Base-by-base conservation (phyloP, 2,888 invertebrate genomes). In the Cheilosia scutellata region DNA sequence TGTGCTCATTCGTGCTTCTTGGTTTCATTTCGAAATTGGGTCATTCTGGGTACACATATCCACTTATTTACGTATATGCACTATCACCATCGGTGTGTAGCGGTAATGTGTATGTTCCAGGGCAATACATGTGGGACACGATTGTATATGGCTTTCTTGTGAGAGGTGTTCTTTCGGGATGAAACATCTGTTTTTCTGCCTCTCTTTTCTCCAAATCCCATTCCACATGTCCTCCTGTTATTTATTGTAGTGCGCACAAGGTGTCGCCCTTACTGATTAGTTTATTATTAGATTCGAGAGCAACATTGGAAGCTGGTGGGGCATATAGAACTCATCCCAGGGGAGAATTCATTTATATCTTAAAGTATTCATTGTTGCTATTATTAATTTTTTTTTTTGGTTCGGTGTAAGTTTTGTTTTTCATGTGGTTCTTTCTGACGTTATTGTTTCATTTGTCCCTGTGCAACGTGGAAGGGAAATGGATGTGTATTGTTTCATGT, bases 211-310 rank as follows among this genome's bases (percentile, higher is more conserved):
- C 70, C 51, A 37, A 63, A 70, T 72, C 44, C 20, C 53, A 55
- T 62, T 55, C 55, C 40, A 5, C 53, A 37, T 6, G 9, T 20
- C 25, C 47, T 3, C 27, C 55, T n/a, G 31, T 63, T 84, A 79
- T 84, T 75, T 75, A 80, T 65, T 75, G 31, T 65, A 29, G 71
- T 76, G 75, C 53, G 68, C 65, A 80, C 33, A 75, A 75, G 70
- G 84, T 79, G 84, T 66, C 75, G 40, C 53, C 80, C 80, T 49
- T 51, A 20, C 60, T 80, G 84, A 84, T 84, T 84, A 80, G 84
- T 70, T 71, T 55, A 57, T 60, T 71, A 84, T 84, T 79, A 40
- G 84, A 75, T 84, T 71, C 63, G 57, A 11, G 37, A 37, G 51
- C 33, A 68, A 29, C 57, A 29, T 60, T 74, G 53, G 53, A 66